Evolutionary conservation across 2,113 vertebrate species (phyloP).

Genomic region (Tor tambroides): DNA sequence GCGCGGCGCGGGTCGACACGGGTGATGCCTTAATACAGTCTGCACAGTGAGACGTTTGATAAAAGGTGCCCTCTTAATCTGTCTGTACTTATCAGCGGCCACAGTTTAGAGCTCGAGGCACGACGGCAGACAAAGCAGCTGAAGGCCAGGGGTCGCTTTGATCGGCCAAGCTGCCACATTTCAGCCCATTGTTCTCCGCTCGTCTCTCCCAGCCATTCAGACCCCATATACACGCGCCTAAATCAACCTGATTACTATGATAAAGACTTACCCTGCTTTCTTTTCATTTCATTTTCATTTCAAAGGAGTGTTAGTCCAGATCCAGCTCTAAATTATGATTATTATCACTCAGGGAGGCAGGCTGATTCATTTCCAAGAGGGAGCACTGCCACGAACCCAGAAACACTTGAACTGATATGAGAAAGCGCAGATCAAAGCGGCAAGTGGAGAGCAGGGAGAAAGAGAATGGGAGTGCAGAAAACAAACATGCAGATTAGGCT

Average conservation of each 20-base stretch:
- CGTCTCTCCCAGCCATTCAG: slow-evolving; percentile 3
- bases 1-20: background rate
- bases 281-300: slow-evolving; percentile 57
- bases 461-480: slow-evolving; percentile 2
- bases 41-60: background rate
- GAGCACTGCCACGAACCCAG: slow-evolving; percentile 8
- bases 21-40: background rate
- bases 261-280: slow-evolving; percentile 36
- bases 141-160: slow-evolving; percentile 24
- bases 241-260: slow-evolving; percentile 40
- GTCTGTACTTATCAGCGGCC: slow-evolving; percentile 14
- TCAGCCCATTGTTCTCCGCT: slow-evolving; percentile 17
- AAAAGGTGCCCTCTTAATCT: slow-evolving; percentile 43
- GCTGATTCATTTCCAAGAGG: slow-evolving; percentile 41
- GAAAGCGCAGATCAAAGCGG: slow-evolving; percentile 43
- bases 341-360: slow-evolving; percentile 53
- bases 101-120: slow-evolving; percentile 10
- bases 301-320: slow-evolving; percentile 39
- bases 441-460: background rate
- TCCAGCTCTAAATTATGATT: slow-evolving; percentile 52
- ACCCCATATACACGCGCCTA: background rate
- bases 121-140: background rate
- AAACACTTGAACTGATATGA: slow-evolving; percentile 48
- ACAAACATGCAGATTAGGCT: slow-evolving; percentile 41
- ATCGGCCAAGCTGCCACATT: background rate